Evolutionary conservation across 2,888 invertebrate species (phyloP), one percentile per base, ranked within the genome.

Genomic region (Clostera curtula): DNA sequence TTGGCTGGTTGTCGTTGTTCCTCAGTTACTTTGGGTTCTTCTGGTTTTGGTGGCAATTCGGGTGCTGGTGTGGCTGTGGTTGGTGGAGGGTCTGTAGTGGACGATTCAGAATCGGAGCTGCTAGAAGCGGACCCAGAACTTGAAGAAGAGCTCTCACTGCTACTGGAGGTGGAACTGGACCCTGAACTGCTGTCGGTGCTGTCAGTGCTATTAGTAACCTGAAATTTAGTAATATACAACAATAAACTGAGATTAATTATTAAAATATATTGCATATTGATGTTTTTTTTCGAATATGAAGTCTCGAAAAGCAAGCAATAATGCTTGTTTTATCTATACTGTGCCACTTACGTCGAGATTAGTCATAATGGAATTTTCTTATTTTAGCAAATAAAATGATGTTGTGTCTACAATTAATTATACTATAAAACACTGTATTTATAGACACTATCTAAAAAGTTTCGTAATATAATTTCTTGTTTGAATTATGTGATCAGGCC

Each of bases 101-200:
- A 89, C 0, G 91, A 89, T 39, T 92, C 92, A 0, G 89, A 88
- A 43, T 91, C 93, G 0, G 89, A 88, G 47, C 89, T 90, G 18
- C 89, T 88, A 2, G 88, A 89, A 0, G 87, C 90, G 3, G 90
- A 89, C 19, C 88, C 91, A 0, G 91, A 90, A 29, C 88, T 89
- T 35, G 88, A 89, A 0, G 91, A 88, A 0, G 89, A 89, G 32
- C 89, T 89, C 18, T 88, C 90, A 49, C 90, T 88, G 31, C 87
- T 87, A 50, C 87, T 90, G 0, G 89, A 90, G 43, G 89, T 91
- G 1, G 91, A 90, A 3, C 87, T 82, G 5, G 89, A 88, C 4
- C 86, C 89, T 14, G 90, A 89, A 46, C 87, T 87, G 34, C 88
- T 87, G 43, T 88, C 89, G 8, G 88, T 86, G 46, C 85, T 86